Base-by-base conservation (phyloP, 30 jellyfish, hydroid and myxozoan genomes). In the Hydractinia symbiolongicarpus region DNA sequence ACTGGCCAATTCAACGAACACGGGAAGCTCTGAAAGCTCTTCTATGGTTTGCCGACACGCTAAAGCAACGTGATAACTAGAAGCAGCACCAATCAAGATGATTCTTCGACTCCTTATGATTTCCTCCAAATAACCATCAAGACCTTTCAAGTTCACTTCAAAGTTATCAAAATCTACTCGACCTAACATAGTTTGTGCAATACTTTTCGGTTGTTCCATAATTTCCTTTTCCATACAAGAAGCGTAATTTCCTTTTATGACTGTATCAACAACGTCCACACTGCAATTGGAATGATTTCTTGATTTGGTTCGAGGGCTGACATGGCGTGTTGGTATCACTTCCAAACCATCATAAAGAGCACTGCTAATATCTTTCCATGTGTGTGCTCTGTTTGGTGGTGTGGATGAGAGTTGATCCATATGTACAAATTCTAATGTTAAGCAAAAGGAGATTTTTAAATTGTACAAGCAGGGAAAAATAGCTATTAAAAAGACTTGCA, bases 211-310 rank as follows among this genome's bases (percentile, higher is more conserved):
- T 72, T 92, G 98, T 78, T 92, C 98, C 83, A 87, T 85, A 30
- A 93, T 93, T 58, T 93, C 99, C 72, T 88, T 84, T 82, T 93
- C 99, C 99, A 93, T 93, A 73, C 21, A 79, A n/a, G 96, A 81
- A 17, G 81, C 67, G 68, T 68, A 84, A 4, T 21, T 53, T 4
- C 98, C 98, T 82, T 53, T 49, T 8, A 30, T 60, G 51, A 15
- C 56, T 15, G 60, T 4, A n/a, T 71, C 80, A n/a, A 50, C 16
- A 6, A 58, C 30, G 16, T 71, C 80, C n/a, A 71, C 80, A 71
- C 80, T 11, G 80, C 60, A 71, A 20, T 15, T 71, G 9, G 80
- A 71, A 9, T 20, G 19, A 6, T 44, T 64, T 6, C 7, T 44
- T n/a, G 74, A 64, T 64, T 4, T 64, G 44, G 44, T 30, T 30